Conservation (phyloP, 2,888 invertebrate genomes). For the Dynastes maya region DNA sequence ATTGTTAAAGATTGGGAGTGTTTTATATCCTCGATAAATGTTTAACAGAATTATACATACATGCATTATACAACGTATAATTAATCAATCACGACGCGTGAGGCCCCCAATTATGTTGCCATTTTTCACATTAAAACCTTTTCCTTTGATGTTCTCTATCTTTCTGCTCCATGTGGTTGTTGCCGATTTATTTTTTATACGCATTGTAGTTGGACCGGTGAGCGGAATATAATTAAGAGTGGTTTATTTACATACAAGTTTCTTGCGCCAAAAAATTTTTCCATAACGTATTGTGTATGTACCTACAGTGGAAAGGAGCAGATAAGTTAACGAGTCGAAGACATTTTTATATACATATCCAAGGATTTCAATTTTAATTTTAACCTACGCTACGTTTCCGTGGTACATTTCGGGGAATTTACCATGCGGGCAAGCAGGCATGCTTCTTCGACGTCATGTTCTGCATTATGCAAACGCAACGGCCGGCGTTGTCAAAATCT, state of each 20-base stretch:
- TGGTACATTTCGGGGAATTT: constrained; percentile 16
- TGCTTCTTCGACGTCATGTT: not conserved
- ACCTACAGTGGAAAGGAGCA: not conserved
- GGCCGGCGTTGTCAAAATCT: constrained; percentile 37
- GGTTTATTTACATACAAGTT: constrained; percentile 48
- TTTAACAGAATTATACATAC: constrained; percentile 26
- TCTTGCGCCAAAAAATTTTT: constrained; percentile 6
- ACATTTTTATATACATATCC: constrained; percentile 1
- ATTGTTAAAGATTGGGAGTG: constrained; percentile 25
- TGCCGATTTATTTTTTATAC: constrained; percentile 22
- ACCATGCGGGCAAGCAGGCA: constrained; percentile 1
- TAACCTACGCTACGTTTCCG: constrained; percentile 6
- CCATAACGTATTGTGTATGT: constrained; percentile 11
- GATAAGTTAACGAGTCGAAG: constrained; percentile 21
- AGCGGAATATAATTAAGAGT: constrained; percentile 46
- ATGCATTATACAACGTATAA: constrained; percentile 55
- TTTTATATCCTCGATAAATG: constrained; percentile 24
- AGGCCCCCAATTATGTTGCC: constrained; percentile 61
- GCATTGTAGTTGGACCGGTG: constrained; percentile 12
- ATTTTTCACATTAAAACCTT: constrained; percentile 56
- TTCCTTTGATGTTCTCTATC: constrained; percentile 42
- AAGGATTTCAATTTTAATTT: constrained; percentile 20
- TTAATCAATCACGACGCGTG: constrained; percentile 62
- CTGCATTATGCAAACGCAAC: constrained; percentile 37
- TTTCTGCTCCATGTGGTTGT: constrained; percentile 24